Base-by-base conservation (phyloP, 2,113 vertebrate species). In the Trochalopteron elliotii region DNA sequence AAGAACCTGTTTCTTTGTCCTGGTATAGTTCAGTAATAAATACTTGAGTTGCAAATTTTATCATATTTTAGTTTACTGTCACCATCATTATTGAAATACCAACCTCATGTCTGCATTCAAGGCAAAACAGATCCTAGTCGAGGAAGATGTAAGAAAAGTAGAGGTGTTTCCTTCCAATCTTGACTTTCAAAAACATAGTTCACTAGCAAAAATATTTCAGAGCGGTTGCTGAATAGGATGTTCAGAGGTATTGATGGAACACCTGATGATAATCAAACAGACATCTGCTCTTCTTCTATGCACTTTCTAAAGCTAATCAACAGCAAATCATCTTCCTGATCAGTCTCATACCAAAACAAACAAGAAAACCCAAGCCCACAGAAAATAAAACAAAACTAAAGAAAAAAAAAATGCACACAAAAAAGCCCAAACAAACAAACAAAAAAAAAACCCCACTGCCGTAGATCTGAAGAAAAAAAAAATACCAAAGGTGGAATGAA, bases 301-400 rank as follows among this genome's bases (percentile, higher is more conserved):
- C 3, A 33, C 16, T 84, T 78, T 55, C 30, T 35, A 67, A 74
- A 91, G 15, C 2, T 63, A 68, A 64, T 52, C 10, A 84, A 49
- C 24, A 52, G 4, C 23, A 78, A 30, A 60, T 37, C 8, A 24
- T 61, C 19, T 9, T 81, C 42, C 40, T 77, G 9, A 45, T 79
- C 10, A 83, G 21, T 64, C 19, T 42, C 1, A 1, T 33, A 45
- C 3, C 6, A 50, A n/a, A 23, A n/a, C 31, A 82, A 49, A 57
- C 23, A 35, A 14, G 25, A 37, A 25, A 11, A 13, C 3, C 0
- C 1, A 5, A 69, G 12, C 4, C 12, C 7, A 44, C 18, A 45
- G 7, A 39, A 76, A 79, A 42, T 6, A 42, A 70, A 61, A 40
- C 9, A 27, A 47, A 39, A 39, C 16, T 9, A 55, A 64, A 39